Percentiles rank a stretch among this genome's conserved stretches.
Conservation (phyloP, 2,113 vertebrate genomes). For the Poeciliopsis retropinna region DNA sequence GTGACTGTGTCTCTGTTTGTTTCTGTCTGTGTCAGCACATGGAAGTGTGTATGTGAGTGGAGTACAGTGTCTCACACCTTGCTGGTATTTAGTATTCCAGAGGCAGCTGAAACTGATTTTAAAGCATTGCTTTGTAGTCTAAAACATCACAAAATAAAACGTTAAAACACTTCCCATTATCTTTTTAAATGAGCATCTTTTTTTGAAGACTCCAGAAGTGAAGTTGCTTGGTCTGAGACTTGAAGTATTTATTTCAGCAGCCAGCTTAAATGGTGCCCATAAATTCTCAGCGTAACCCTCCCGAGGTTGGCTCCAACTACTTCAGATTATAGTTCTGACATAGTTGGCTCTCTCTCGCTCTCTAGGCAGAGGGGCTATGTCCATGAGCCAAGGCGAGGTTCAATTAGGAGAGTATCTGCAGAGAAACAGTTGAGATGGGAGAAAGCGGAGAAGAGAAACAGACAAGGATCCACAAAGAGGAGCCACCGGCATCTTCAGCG, state of each 20-base stretch:
- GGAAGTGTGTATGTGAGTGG: slow-evolving; percentile 2
- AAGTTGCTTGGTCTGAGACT: not conserved
- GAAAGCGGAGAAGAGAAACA: not conserved
- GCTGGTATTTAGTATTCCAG: slow-evolving; percentile 28
- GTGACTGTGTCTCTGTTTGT: slow-evolving; percentile 28
- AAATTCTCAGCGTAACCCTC: slow-evolving; percentile 16
- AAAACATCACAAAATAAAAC: not conserved
- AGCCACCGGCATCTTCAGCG: slow-evolving; percentile 1
- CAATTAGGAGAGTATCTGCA: slow-evolving; percentile 45
- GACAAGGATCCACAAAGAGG: slow-evolving; percentile 9
- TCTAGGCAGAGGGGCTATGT: slow-evolving; percentile 29
- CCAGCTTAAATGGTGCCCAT: slow-evolving; percentile 11
- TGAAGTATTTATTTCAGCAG: slow-evolving; percentile 2
- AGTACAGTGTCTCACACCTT: slow-evolving; percentile 7
- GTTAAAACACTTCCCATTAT: not conserved
- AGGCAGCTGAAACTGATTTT: slow-evolving; percentile 6
- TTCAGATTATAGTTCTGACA: slow-evolving; percentile 44
- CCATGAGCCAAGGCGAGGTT: slow-evolving; percentile 44
- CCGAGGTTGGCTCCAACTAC: slow-evolving; percentile 18
- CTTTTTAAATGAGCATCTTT: not conserved
- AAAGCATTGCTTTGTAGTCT: slow-evolving; percentile 1
- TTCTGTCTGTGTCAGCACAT: slow-evolving; percentile 25
- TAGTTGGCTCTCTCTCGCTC: slow-evolving; percentile 20
- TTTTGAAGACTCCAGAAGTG: not conserved
- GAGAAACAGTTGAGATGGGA: slow-evolving; percentile 13